These are phyloP conservation scores for Rachycentron canadum DNA, from an alignment of 2,797 vertebrate species.

Conservation along the genomic window DNA sequence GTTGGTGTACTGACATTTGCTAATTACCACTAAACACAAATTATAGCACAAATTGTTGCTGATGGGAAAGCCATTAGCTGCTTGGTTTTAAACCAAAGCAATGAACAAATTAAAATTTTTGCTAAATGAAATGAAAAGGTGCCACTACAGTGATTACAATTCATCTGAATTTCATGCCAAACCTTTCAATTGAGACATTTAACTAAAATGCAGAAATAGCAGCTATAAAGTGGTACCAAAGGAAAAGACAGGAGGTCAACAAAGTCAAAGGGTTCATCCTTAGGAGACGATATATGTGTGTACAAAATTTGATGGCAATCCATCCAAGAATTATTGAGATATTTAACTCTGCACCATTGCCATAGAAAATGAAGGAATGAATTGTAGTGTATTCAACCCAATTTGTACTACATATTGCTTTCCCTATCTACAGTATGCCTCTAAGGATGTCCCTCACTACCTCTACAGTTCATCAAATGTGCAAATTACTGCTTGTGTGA, in stretches of 20 bases:
- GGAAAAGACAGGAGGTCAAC: not conserved
- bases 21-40: not conserved
- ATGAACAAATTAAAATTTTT: not conserved
- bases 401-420: slow-evolving; percentile 51
- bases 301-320: not conserved
- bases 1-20: not conserved
- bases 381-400: slow-evolving; percentile 18
- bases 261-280: not conserved
- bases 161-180: not conserved
- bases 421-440: slow-evolving; percentile 33
- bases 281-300: not conserved
- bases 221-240: not conserved
- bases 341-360: not conserved
- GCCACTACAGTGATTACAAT: not conserved
- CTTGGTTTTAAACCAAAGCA: not conserved
- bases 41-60: not conserved
- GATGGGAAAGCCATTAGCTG: not conserved
- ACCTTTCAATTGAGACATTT: not conserved
- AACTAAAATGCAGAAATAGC: not conserved
- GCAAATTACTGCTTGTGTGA: slow-evolving; percentile 63
- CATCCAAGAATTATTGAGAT: not conserved
- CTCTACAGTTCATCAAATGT: slow-evolving; percentile 65
- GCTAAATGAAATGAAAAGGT: not conserved
- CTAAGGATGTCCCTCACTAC: slow-evolving; percentile 45
- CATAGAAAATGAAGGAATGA: slow-evolving; percentile 15